A percentile compares a stretch with the other conserved stretches of the same genome.
These are phyloP conservation scores for Limnothrissa miodon DNA, from an alignment of 2,113 vertebrate genomes.

Conservation along the genomic window DNA sequence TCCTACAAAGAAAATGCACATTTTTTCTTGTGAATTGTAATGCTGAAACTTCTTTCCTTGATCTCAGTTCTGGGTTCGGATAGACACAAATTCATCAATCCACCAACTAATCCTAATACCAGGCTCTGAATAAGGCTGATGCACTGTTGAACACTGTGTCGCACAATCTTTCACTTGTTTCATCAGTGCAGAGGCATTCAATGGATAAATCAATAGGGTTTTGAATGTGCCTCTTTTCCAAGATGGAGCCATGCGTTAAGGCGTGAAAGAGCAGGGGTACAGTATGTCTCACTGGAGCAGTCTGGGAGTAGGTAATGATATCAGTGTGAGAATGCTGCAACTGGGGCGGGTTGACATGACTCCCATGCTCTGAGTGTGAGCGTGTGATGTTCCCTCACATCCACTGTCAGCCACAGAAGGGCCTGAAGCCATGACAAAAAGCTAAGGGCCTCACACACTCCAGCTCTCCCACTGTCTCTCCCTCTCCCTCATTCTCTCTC, in stretches of 20 bases:
- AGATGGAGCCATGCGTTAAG: neutral
- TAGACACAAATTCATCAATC: constrained; percentile 14
- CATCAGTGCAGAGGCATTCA: constrained; percentile 24
- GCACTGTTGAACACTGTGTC: neutral
- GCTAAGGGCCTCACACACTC: constrained; percentile 46
- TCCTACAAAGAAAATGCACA: neutral
- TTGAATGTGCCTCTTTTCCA: neutral
- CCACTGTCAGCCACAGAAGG: neutral
- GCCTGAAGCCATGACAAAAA: neutral
- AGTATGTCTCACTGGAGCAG: neutral
- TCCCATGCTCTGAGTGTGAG: neutral
- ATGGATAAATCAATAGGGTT: constrained; percentile 34
- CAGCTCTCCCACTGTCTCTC: constrained; percentile 39
- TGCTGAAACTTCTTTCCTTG: neutral
- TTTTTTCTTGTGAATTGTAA: neutral
- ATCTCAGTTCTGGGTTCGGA: constrained; percentile 19
- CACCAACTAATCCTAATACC: neutral
- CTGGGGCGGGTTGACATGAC: neutral
- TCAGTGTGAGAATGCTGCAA: neutral
- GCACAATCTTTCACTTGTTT: neutral
- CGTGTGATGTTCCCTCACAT: neutral
- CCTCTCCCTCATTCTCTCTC: constrained; percentile 35
- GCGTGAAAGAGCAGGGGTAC: no score
- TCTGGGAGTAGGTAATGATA: neutral
- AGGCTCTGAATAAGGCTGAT: neutral